Conservation (phyloP, 2,113 vertebrate genomes). For the Alethe castanea region DNA sequence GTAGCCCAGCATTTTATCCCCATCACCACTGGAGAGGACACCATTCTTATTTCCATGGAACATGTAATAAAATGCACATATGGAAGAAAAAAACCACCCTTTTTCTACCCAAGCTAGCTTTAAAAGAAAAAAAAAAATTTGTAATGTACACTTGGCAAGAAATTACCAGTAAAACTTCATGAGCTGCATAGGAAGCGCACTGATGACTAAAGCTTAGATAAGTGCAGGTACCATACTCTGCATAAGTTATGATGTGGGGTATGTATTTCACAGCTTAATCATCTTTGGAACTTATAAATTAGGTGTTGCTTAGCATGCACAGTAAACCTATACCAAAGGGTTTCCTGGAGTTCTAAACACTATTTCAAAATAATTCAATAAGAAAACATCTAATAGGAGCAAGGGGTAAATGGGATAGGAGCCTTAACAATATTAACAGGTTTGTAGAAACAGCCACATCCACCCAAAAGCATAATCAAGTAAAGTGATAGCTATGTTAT, state of each 20-base stretch:
- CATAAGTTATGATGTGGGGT: background rate
- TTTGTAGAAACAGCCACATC: conserved; percentile 14
- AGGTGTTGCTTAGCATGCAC: background rate
- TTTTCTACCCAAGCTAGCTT: background rate
- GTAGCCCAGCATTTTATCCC: background rate
- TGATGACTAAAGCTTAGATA: background rate
- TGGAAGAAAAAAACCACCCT: background rate
- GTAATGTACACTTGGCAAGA: background rate
- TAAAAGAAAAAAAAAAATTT: background rate
- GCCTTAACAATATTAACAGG: conserved; percentile 53
- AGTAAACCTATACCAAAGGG: conserved; percentile 20
- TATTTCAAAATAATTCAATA: conserved; percentile 32
- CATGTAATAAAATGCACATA: background rate
- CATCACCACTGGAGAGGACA: background rate
- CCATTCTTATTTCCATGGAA: background rate
- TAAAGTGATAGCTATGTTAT: conserved; percentile 22
- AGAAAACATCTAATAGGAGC: conserved; percentile 1
- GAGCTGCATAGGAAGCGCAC: background rate
- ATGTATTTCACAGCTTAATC: conserved; percentile 10
- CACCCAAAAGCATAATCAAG: conserved; percentile 44
- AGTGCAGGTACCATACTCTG: background rate
- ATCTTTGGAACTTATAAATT: conserved; percentile 13
- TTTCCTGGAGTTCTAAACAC: conserved; percentile 12
- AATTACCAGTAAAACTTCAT: background rate
- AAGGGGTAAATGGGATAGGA: conserved; percentile 17